These are phyloP conservation scores for Leptarthrus brevirostris DNA, from an alignment of 2,888 invertebrate genomes.

Conservation along the genomic window DNA sequence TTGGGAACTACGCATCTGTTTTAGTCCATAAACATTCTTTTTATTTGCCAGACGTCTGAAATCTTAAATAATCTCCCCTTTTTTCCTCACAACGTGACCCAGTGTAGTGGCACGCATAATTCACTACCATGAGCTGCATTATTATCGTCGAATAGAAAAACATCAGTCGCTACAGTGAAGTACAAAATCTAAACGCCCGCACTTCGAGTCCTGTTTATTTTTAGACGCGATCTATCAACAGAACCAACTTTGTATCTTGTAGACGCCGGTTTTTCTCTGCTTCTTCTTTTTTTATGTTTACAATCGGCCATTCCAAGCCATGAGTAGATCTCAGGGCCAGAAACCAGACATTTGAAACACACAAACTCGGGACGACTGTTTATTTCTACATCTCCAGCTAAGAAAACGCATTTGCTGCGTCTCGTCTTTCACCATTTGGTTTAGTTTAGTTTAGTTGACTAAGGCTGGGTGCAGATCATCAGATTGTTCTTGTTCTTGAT, in stretches of 20 bases:
- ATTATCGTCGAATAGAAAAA: background rate
- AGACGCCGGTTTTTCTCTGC: conserved; percentile 1
- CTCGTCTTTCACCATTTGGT: background rate
- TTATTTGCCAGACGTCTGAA: background rate
- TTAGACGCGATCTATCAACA: conserved; percentile 14
- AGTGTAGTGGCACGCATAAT: conserved; percentile 10
- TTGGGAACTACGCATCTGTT: background rate
- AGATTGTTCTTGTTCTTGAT: background rate
- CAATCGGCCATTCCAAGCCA: background rate
- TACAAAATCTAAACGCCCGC: conserved; percentile 22
- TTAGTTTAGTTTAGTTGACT: background rate
- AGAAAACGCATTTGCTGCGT: conserved; percentile 28
- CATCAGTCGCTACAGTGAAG: background rate
- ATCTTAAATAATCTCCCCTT: background rate
- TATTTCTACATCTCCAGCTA: conserved; percentile 24
- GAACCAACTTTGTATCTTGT: conserved; percentile 1
- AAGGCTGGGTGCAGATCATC: background rate
- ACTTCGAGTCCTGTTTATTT: conserved; percentile 28
- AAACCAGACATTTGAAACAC: conserved; percentile 29
- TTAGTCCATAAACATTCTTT: background rate
- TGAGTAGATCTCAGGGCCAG: conserved; percentile 16
- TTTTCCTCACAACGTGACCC: conserved; percentile 19
- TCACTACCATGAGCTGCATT: background rate
- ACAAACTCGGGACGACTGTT: conserved; percentile 23
- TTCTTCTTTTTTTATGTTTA: background rate